Conservation (phyloP, 2,113 vertebrate species). For the Oncorhynchus nerka region DNA sequence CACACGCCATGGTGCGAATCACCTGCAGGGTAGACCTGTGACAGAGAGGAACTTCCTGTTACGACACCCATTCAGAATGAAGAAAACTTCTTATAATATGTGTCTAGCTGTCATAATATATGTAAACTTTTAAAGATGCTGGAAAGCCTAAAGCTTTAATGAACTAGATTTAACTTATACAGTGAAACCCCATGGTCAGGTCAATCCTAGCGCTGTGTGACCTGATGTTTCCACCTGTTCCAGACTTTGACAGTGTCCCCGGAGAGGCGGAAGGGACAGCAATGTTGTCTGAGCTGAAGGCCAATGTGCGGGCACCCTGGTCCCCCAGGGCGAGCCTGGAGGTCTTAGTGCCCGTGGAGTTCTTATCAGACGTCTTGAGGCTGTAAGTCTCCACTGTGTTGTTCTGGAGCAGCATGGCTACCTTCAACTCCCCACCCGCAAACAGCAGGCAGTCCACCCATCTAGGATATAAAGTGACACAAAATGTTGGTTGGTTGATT, state of each 20-base stretch:
- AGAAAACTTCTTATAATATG: background rate
- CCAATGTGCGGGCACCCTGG: constrained; percentile 88
- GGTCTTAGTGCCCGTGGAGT: constrained; percentile 69
- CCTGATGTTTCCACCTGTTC: constrained; percentile 83
- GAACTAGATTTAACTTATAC: too few relatives aligned
- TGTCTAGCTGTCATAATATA: background rate
- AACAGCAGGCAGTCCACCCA: constrained; percentile 83
- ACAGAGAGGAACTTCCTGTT: constrained; percentile 5
- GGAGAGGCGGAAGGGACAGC: constrained; percentile 87
- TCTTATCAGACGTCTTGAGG: constrained; percentile 64
- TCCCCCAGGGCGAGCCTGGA: constrained; percentile 83
- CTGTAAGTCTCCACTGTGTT: constrained; percentile 84
- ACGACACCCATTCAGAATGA: constrained; percentile 6
- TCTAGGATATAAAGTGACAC: constrained; percentile 60
- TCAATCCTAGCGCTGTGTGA: too few relatives aligned
- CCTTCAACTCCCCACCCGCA: constrained; percentile 85
- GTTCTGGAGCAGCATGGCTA: constrained; percentile 88
- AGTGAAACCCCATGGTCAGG: too few relatives aligned
- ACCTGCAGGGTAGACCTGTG: constrained; percentile 89
- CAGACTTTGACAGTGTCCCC: constrained; percentile 92
- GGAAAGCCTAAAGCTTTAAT: too few relatives aligned
- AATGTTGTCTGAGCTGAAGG: constrained; percentile 96
- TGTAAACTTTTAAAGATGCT: too few relatives aligned
- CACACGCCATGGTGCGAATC: constrained; percentile 91
- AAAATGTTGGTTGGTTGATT: background rate